Evolutionary conservation across 2,113 vertebrate species (phyloP).

Genomic region (Thermophis baileyi): DNA sequence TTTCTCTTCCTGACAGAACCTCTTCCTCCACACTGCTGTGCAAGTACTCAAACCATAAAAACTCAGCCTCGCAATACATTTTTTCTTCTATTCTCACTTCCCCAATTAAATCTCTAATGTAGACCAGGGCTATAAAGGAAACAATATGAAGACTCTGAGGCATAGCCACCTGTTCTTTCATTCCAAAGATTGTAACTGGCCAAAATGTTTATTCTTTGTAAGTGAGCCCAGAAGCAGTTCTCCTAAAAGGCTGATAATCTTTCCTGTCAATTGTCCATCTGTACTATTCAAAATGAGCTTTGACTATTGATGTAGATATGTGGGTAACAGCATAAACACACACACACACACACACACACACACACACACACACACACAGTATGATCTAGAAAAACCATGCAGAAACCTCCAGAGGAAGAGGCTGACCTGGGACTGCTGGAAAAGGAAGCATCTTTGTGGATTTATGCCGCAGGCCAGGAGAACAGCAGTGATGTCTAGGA

Average conservation of each 20-base stretch:
- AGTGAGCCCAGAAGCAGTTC: neutral
- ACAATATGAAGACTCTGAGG: neutral
- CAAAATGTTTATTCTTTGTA: neutral
- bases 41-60: neutral
- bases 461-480: constrained; percentile 90
- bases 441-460: constrained; percentile 82
- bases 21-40: neutral
- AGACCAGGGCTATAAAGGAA: neutral
- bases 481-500: constrained; percentile 86
- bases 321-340: constrained; percentile 20
- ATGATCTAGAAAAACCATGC: constrained; percentile 9
- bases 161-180: neutral
- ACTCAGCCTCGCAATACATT: neutral
- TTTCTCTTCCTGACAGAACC: neutral
- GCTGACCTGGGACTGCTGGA: constrained; percentile 93
- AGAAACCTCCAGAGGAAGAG: neutral
- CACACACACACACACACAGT: neutral
- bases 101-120: neutral
- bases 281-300: neutral
- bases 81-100: neutral
- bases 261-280: neutral
- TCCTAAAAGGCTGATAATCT: neutral
- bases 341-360: neutral
- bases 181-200: neutral
- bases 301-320: neutral